A percentile compares a stretch with the other conserved stretches of the same genome.
These are phyloP conservation scores for Dasypolia templi DNA, from an alignment of 2,888 invertebrate species.

Conservation along the genomic window DNA sequence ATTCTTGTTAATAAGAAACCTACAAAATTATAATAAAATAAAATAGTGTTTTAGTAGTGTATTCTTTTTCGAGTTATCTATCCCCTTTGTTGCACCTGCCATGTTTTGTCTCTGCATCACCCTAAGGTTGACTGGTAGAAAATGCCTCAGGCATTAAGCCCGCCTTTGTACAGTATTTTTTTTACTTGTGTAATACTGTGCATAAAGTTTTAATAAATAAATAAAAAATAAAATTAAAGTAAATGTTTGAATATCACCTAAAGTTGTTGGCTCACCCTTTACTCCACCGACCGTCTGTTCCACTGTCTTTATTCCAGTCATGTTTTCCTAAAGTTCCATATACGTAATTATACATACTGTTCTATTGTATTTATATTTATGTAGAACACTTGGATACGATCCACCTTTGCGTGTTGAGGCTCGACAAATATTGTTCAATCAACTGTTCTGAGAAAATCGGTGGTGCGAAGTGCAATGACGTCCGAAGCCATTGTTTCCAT, in stretches of 20 bases:
- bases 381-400: constrained; percentile 26
- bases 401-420: constrained; percentile 14
- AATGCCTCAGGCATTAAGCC: too few species aligned
- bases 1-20: too few species aligned
- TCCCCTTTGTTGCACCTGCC: too few species aligned
- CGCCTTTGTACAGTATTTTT: too few species aligned
- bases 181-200: too few species aligned
- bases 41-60: too few species aligned
- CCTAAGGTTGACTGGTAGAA: too few species aligned
- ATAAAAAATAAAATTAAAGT: too few species aligned
- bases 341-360: not conserved
- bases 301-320: not conserved
- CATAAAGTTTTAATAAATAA: too few species aligned
- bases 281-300: not conserved
- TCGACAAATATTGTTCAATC: constrained; percentile 30
- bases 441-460: constrained; percentile 41
- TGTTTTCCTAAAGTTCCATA: not conserved
- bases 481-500: constrained; percentile 44
- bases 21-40: too few species aligned
- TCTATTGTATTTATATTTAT: constrained; percentile 37
- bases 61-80: too few species aligned
- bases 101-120: too few species aligned
- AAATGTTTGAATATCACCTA: not conserved
- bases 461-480: constrained; percentile 42
- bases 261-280: not conserved